Evolutionary conservation across 2,797 vertebrate genomes (phyloP).

Genomic region (Spinus olivaceus): DNA sequence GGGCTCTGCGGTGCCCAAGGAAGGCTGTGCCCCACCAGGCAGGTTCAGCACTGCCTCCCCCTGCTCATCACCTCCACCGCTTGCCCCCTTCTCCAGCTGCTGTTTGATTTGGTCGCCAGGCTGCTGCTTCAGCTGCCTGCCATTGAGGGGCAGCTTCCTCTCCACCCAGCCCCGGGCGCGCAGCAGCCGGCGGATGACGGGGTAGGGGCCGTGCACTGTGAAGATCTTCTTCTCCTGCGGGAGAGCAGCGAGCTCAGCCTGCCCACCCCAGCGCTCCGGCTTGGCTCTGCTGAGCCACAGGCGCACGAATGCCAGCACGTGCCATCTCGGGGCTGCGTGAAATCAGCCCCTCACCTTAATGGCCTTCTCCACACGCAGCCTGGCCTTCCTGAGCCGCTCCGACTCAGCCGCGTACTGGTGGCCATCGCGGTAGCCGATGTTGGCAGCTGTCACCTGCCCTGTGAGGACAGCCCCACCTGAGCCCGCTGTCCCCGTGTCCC

Average conservation of each 20-base stretch:
- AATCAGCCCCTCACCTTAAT: background rate
- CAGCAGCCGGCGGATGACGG: background rate
- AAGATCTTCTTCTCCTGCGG: background rate
- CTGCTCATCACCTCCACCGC: background rate
- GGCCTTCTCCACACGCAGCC: background rate
- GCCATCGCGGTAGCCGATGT: background rate
- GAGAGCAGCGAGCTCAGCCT: background rate
- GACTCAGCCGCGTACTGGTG: background rate
- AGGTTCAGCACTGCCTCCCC: background rate
- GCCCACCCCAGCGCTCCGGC: fast-evolving
- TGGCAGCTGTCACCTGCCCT: background rate
- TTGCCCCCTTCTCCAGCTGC: background rate
- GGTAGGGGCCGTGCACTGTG: background rate
- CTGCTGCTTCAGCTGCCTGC: background rate
- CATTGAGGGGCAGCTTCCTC: background rate
- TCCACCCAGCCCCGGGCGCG: background rate
- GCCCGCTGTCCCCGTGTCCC: background rate
- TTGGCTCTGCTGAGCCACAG: background rate
- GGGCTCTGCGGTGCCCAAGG: background rate
- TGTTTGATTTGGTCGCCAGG: background rate
- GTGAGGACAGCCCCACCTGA: background rate
- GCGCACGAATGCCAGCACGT: background rate
- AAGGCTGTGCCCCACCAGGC: background rate
- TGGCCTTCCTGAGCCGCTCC: background rate
- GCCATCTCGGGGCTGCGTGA: background rate